Conservation (phyloP, 2,113 vertebrate genomes). For the Electrona antarctica region DNA sequence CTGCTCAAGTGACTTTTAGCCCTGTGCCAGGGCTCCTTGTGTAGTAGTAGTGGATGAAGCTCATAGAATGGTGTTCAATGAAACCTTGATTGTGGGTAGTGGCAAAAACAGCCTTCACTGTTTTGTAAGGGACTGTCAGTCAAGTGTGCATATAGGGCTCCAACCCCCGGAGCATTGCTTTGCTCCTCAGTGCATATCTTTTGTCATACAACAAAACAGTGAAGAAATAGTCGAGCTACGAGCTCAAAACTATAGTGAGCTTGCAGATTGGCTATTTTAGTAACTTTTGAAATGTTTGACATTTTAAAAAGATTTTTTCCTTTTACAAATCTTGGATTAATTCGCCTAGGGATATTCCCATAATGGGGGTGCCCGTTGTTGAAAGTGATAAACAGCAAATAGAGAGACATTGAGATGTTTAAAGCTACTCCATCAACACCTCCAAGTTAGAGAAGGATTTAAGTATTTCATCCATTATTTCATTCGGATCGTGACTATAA, state of each 20-base stretch:
- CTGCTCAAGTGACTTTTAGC: conserved; percentile 64
- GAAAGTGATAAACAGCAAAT: conserved; percentile 48
- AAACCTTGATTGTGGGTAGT: conserved; percentile 59
- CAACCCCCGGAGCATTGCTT: conserved; percentile 34
- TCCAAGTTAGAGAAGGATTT: conserved; percentile 25
- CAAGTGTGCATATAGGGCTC: conserved; percentile 35
- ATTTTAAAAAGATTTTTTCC: too few relatives aligned
- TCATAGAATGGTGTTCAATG: conserved; percentile 58
- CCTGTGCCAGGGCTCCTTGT: conserved; percentile 40
- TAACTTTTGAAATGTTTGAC: too few relatives aligned
- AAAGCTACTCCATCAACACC: conserved; percentile 7
- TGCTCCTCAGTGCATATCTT: conserved; percentile 22
- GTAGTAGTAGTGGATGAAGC: conserved; percentile 67
- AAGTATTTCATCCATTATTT: not conserved
- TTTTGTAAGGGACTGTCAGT: conserved; percentile 38
- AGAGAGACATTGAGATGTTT: conserved; percentile 24
- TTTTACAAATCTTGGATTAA: too few relatives aligned
- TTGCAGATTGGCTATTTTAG: too few relatives aligned
- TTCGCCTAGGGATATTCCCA: too few relatives aligned
- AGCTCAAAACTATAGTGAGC: too few relatives aligned
- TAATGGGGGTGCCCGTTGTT: conserved; percentile 1
- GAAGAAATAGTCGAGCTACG: too few relatives aligned
- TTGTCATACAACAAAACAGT: too few relatives aligned
- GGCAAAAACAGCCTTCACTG: conserved; percentile 37
- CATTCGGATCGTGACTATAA: not conserved